phyloP scores from a whole-genome alignment of 2,113 vertebrate species.

The Trichechus manatus region DNA sequence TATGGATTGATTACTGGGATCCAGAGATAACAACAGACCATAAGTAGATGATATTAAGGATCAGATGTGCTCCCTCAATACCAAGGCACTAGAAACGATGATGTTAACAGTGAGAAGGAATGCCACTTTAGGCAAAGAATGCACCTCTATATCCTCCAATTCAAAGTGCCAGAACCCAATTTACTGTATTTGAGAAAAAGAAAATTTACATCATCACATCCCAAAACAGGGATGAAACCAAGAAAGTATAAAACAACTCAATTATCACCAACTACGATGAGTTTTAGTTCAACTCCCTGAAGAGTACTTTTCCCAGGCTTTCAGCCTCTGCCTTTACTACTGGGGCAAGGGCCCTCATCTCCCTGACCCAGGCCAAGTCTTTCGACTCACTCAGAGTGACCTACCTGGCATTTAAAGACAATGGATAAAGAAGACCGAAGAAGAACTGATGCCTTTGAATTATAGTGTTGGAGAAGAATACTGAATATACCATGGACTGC shows the following conservation, averaged over 20 bases:
- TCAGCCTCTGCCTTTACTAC: not conserved
- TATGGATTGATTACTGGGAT: not conserved
- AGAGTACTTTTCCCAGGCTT: not conserved
- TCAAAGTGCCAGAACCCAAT: not conserved
- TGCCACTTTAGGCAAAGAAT: not conserved
- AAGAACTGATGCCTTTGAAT: too few species aligned
- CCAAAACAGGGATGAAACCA: constrained; percentile 11
- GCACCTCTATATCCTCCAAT: not conserved
- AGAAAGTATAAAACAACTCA: not conserved
- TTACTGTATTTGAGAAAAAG: not conserved
- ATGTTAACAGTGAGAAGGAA: not conserved
- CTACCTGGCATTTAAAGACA: constrained; percentile 4
- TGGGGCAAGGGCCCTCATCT: not conserved
- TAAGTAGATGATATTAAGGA: not conserved
- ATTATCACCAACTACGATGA: not conserved
- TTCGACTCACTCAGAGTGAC: not conserved
- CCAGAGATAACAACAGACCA: not conserved
- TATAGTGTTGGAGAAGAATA: too few species aligned
- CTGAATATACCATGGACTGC: too few species aligned
- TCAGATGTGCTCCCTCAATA: constrained; percentile 28
- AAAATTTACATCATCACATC: not conserved
- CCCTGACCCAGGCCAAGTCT: not conserved
- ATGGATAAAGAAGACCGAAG: too few species aligned
- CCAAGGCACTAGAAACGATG: not conserved
- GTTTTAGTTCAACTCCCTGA: constrained; percentile 28